Conservation (phyloP, 30 jellyfish, hydroid and myxozoan species). For the Rhopilema esculentum region DNA sequence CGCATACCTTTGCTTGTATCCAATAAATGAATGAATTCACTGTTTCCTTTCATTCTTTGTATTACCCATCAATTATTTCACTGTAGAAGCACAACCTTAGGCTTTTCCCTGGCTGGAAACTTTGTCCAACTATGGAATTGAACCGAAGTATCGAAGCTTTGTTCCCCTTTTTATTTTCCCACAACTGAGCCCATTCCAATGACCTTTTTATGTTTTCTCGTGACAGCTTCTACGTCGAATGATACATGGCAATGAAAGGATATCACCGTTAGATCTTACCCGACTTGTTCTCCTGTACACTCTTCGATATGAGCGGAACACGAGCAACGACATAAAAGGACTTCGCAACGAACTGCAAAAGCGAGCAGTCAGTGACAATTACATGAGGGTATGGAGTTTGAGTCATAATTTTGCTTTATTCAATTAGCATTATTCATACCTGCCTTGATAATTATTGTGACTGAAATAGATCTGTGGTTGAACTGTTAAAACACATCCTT, state of each 20-base stretch:
- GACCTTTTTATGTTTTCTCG: neutral
- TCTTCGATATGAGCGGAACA: slow-evolving; percentile 86
- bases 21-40: too few relatives aligned
- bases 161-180: too few relatives aligned
- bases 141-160: too few relatives aligned
- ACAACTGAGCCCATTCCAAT: neutral
- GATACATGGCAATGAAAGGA: slow-evolving; percentile 65
- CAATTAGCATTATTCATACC: neutral
- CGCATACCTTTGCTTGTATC: too few relatives aligned
- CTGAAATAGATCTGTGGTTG: too few relatives aligned
- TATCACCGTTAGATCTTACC: slow-evolving; percentile 69
- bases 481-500: too few relatives aligned
- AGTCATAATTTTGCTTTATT: neutral
- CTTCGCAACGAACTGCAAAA: slow-evolving; percentile 82
- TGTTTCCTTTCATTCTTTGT: too few relatives aligned
- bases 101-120: too few relatives aligned
- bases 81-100: too few relatives aligned
- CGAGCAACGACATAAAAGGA: slow-evolving; percentile 87
- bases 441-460: too few relatives aligned
- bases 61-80: too few relatives aligned
- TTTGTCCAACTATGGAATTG: too few relatives aligned
- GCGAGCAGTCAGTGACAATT: slow-evolving; percentile 81
- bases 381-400: slow-evolving; percentile 50
- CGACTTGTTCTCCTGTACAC: slow-evolving; percentile 92
- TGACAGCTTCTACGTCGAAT: slow-evolving; percentile 59